Base-by-base conservation (phyloP, 2,888 invertebrate genomes). In the Eledone cirrhosa region DNA sequence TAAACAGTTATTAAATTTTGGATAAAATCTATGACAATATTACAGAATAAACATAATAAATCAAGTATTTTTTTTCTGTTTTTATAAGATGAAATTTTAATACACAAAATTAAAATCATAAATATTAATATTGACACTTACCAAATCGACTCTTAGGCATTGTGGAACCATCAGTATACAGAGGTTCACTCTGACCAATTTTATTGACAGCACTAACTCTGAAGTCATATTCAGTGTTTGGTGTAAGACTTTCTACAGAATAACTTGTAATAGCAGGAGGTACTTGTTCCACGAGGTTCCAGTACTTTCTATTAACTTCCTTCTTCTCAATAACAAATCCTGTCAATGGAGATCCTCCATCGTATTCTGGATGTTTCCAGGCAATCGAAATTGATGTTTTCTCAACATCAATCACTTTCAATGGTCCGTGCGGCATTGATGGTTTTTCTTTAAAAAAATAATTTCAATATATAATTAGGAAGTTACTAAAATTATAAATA, bases 241-340 rank as follows among this genome's bases (percentile, higher is more conserved):
- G 85, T 78, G 85, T 85, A 53, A 90, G 86, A 53, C 85, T 86
- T 67, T 85, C 87, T 22, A 87, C 88, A 33, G 82, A 85, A 82
- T 85, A 89, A n/a, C 82, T 82, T 7, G 83, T 85, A 22, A 82
- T 83, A 29, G 82, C 78, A 72, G 85, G 81, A 74, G 84, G 83
- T 2, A 81, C 83, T 1, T 82, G 80, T 59, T 84, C 84, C 83
- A 97, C 96, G 79, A 96, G 93, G 89, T 97, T 93, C 98, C 98
- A 98, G 48, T 82, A 83, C 78, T 85, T 85, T 31, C 84, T 85
- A 77, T 87, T 82, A 74, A 82, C 81, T 48, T 84, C 83, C 14
- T 80, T 78, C 67, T 82, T 83, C 79, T 89, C 88, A 74, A 87
- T 80, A 78, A 84, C 76, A 79, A 86, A 89, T 27, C 84, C 84